Conservation (phyloP, 1,140 invertebrate species). For the Belonocnema kinseyi region DNA sequence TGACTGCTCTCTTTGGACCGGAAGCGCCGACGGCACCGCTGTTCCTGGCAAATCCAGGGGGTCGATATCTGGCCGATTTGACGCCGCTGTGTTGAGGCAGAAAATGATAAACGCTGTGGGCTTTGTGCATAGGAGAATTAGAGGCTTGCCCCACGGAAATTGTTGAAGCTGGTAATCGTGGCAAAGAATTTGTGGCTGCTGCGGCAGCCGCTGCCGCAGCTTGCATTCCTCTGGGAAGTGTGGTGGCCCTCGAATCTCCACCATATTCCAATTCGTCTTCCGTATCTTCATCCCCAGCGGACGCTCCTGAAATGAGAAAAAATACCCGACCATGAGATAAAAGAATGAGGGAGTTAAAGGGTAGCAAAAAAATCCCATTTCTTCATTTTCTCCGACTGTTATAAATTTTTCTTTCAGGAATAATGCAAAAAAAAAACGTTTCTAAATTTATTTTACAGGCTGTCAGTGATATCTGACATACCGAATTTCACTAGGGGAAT, state of each 20-base stretch:
- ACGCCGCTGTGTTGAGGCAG: constrained; percentile 78
- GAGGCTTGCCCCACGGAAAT: constrained; percentile 71
- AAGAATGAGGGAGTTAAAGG: neutral
- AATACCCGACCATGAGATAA: neutral
- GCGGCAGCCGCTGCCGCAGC: constrained; percentile 75
- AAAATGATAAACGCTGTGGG: constrained; percentile 81
- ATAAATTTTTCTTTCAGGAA: too few relatives aligned
- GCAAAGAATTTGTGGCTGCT: constrained; percentile 82
- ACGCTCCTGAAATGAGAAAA: constrained; percentile 63
- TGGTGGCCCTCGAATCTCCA: constrained; percentile 76
- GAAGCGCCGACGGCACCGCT: constrained; percentile 70
- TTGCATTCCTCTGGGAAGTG: constrained; percentile 81
- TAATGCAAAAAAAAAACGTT: too few relatives aligned
- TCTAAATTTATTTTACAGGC: too few relatives aligned
- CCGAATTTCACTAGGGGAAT: too few relatives aligned
- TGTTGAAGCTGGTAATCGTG: constrained; percentile 80
- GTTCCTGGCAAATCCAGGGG: constrained; percentile 82
- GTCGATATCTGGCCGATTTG: constrained; percentile 90
- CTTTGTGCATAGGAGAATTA: constrained; percentile 81
- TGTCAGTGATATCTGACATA: too few relatives aligned
- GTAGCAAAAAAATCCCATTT: too few relatives aligned
- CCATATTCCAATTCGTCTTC: constrained; percentile 76
- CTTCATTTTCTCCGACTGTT: too few relatives aligned
- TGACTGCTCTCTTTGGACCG: constrained; percentile 82
- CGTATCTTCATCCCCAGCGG: constrained; percentile 81